Percentiles rank a stretch among this genome's conserved stretches.
phyloP scores from a whole-genome alignment of 2,888 invertebrate genomes.

The Heliconius hortense region DNA sequence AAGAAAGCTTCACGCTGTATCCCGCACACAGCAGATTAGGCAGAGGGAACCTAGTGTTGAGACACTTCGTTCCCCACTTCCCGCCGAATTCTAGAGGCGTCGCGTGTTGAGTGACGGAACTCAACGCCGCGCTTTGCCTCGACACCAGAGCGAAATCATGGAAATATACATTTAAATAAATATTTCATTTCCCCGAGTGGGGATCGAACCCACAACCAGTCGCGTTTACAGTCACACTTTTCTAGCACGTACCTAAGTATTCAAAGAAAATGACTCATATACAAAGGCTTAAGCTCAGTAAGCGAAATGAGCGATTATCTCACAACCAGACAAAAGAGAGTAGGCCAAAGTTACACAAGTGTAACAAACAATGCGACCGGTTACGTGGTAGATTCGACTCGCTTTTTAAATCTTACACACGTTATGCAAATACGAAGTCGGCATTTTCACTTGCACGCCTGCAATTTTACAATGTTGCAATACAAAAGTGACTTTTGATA shows the following conservation, averaged over 20 bases:
- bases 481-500: constrained; percentile 11
- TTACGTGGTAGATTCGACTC: constrained; percentile 55
- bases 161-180: too few relatives aligned
- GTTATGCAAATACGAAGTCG: constrained; percentile 47
- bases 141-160: too few relatives aligned
- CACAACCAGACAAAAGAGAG: constrained; percentile 35
- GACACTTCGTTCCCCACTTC: too few relatives aligned
- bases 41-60: too few relatives aligned
- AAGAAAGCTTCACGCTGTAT: too few relatives aligned
- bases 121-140: too few relatives aligned
- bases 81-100: too few relatives aligned
- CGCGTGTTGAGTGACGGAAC: too few relatives aligned
- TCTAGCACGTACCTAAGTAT: not conserved
- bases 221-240: too few relatives aligned
- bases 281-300: constrained; percentile 10
- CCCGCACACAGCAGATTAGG: too few relatives aligned
- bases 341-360: constrained; percentile 41
- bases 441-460: constrained; percentile 25
- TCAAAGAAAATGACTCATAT: not conserved
- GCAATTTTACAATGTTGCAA: constrained; percentile 26
- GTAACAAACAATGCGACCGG: constrained; percentile 47
- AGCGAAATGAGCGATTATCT: constrained; percentile 32
- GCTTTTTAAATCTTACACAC: constrained; percentile 50
- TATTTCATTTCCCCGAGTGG: too few relatives aligned
- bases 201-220: too few relatives aligned